These are phyloP conservation scores for Datnioides undecimradiatus DNA, from an alignment of 2,113 vertebrate species.

Conservation along the genomic window DNA sequence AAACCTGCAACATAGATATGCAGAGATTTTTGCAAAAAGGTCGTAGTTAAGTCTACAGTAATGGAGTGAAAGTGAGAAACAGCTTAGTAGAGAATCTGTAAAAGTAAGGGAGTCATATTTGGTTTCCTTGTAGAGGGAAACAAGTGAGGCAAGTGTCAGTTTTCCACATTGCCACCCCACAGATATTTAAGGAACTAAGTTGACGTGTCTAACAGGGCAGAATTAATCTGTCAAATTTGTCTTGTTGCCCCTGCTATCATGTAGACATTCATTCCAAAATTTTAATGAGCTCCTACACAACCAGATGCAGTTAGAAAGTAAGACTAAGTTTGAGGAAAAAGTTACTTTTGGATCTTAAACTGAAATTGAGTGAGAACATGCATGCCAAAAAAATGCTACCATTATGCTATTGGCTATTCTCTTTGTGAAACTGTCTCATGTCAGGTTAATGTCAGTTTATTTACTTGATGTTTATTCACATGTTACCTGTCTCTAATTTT, in stretches of 20 bases:
- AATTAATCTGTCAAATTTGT: constrained; percentile 43
- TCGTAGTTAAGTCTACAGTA: not conserved
- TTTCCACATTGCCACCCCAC: constrained; percentile 24
- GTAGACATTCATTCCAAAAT: constrained; percentile 40
- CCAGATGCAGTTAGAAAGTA: constrained; percentile 36
- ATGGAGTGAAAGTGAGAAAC: not conserved
- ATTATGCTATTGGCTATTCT: not conserved
- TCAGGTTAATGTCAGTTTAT: no score
- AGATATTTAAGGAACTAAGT: constrained; percentile 45
- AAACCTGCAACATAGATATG: not conserved
- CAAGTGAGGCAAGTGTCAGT: constrained; percentile 15
- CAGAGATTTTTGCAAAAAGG: not conserved
- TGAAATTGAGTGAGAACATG: not conserved
- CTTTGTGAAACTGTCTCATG: not conserved
- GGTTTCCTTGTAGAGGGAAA: not conserved
- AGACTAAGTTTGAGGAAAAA: constrained; percentile 10
- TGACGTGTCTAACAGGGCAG: constrained; percentile 56
- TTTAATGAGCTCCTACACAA: constrained; percentile 57
- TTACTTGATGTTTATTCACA: no score
- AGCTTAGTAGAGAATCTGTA: not conserved
- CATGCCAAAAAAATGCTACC: not conserved
- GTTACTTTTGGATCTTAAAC: not conserved
- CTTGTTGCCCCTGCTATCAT: not conserved
- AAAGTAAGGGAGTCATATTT: not conserved
- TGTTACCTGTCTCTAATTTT: not conserved